Percentiles rank a stretch among this genome's conserved stretches.
Conservation (phyloP, 2,797 vertebrate genomes). For the Knipowitschia caucasica region DNA sequence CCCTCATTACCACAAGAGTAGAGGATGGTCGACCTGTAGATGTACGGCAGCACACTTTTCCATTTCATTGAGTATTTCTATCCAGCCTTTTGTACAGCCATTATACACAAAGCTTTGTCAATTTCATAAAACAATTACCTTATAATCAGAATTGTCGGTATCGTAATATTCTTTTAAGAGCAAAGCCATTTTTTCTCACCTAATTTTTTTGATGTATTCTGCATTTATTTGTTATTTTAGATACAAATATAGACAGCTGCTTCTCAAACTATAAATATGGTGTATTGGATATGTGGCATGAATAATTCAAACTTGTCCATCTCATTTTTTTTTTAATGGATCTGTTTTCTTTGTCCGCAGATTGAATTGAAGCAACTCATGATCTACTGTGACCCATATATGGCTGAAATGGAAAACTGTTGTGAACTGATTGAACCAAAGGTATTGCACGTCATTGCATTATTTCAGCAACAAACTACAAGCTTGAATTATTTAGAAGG, state of each 20-base stretch:
- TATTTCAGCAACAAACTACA: background rate
- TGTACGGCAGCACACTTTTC: constrained; percentile 75
- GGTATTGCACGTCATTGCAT: constrained; percentile 68
- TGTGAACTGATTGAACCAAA: constrained; percentile 81
- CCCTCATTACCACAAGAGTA: constrained; percentile 84
- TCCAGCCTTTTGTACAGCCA: too few species aligned
- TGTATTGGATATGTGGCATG: too few species aligned
- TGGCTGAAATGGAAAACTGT: constrained; percentile 83
- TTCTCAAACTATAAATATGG: too few species aligned
- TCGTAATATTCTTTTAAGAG: too few species aligned
- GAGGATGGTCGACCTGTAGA: constrained; percentile 90
- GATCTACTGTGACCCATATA: constrained; percentile 87
- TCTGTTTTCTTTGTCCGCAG: constrained; percentile 69
- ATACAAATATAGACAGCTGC: too few species aligned
- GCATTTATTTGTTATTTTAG: background rate
- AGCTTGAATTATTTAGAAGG: background rate
- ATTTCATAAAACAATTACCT: too few species aligned
- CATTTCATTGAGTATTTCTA: too few species aligned
- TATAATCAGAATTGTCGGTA: too few species aligned
- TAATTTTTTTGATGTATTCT: background rate
- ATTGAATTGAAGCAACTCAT: constrained; percentile 88
- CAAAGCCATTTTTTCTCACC: too few species aligned
- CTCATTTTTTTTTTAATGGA: constrained; percentile 5
- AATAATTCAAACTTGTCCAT: too few species aligned
- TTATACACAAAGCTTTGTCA: too few species aligned